Evolutionary conservation across 2,888 invertebrate genomes (phyloP), one percentile per base, ranked within the genome.

Genomic region (Dione juno): DNA sequence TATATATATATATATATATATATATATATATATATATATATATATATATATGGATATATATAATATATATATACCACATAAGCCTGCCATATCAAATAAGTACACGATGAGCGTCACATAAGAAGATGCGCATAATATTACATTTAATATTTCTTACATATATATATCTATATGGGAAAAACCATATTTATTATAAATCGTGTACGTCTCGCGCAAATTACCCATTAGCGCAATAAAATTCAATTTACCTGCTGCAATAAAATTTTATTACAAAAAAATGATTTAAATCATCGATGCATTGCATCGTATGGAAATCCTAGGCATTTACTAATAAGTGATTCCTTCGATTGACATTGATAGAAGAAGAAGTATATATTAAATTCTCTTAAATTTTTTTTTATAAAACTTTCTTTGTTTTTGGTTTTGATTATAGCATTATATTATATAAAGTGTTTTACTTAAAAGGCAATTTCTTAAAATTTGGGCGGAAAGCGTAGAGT

Each of bases 111-210:
- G n/a, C 6, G 16, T 57, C 11, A 57, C 11, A 16, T 37, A 57
- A 40, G 40, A 16, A 40, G 37, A 57, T 57, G 57, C 0, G 16
- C 57, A 43, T 7, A n/a, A 28, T 1, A 1, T n/a, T 43, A 28
- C 21, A n/a, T 61, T 28, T 14, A 14, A n/a, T 28, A 28, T n/a
- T n/a, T n/a, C n/a, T n/a, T n/a, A n/a, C n/a, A n/a, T n/a, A n/a
- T n/a, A n/a, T n/a, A 14, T 43, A n/a, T n/a, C 5, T 45, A 45
- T 52, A 59, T 67, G 52, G 67, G 59, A 43, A 59, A 67, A 67
- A 67, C 67, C 67, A 14, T 52, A 61, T 19, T 52, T 67, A 50
- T 14, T 14, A 43, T 35, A 67, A 41, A 61, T 67, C 67, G 67
- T 67, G 67, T 61, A 61, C 50, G 35, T 14, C 52, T 43, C 28